Conservation (phyloP, 2,888 invertebrate genomes). For the Amphiduros pacificus region DNA sequence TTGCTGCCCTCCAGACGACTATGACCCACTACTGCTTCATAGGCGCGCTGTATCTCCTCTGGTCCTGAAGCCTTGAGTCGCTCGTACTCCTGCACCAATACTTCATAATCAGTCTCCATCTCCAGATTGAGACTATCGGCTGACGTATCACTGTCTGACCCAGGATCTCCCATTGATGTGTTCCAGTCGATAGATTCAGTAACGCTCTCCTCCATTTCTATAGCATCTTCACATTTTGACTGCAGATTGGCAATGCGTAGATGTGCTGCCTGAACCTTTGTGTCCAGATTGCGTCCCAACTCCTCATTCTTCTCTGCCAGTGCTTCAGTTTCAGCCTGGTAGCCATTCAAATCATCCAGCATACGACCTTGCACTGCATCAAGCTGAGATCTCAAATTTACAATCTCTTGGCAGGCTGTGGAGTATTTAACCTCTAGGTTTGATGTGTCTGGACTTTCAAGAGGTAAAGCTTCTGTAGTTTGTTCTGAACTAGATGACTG, state of each 20-base stretch:
- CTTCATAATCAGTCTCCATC: constrained; percentile 1
- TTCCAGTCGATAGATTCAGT: neutral
- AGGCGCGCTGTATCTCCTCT: neutral
- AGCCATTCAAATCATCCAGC: neutral
- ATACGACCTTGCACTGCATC: neutral
- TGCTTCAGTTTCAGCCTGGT: neutral
- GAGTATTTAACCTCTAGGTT: neutral
- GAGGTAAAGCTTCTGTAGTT: too few relatives aligned
- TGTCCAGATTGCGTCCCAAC: too few relatives aligned
- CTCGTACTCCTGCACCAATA: neutral
- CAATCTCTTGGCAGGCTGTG: neutral
- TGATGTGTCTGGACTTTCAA: too few relatives aligned
- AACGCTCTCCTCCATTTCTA: neutral
- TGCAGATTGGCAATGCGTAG: neutral
- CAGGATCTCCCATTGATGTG: neutral
- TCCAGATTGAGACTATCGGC: neutral
- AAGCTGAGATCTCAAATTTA: neutral
- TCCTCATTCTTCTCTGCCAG: too few relatives aligned
- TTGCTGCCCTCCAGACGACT: neutral
- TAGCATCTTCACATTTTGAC: too few relatives aligned
- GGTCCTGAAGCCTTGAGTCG: neutral
- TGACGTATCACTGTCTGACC: neutral
- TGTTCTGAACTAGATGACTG: neutral
- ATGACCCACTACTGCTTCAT: neutral
- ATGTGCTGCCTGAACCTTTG: neutral